Conservation (phyloP, 2,888 invertebrate genomes). For the Tetragnatha montana region DNA sequence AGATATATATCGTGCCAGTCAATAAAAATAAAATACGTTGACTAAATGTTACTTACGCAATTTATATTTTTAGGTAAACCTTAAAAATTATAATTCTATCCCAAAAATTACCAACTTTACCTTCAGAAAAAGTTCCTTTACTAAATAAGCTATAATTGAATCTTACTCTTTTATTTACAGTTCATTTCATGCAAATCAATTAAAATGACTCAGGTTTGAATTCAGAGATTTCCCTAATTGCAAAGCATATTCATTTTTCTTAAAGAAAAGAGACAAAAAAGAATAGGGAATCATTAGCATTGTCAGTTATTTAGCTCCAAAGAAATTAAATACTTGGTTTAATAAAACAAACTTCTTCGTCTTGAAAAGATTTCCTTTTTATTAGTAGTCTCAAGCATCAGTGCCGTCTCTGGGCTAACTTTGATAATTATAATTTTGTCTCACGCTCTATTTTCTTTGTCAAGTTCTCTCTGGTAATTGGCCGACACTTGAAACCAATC, state of each 20-base stretch:
- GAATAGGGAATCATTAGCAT: not conserved
- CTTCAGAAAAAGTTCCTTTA: too few relatives aligned
- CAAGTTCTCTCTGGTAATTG: slow-evolving; percentile 11
- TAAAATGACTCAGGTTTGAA: not conserved
- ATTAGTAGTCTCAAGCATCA: not conserved
- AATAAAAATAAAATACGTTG: too few relatives aligned
- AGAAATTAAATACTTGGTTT: not conserved
- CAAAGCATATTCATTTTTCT: not conserved
- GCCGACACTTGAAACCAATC: slow-evolving; percentile 39
- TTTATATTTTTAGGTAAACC: too few relatives aligned
- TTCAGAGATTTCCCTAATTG: not conserved
- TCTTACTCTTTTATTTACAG: too few relatives aligned
- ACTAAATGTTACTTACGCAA: too few relatives aligned
- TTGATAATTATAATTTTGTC: slow-evolving; percentile 6
- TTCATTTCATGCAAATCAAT: not conserved
- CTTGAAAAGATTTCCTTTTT: not conserved
- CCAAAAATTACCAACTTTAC: too few relatives aligned
- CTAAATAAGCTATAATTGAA: too few relatives aligned
- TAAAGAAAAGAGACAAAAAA: not conserved
- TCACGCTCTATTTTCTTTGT: slow-evolving; percentile 9
- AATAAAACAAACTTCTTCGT: not conserved
- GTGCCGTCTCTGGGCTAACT: not conserved
- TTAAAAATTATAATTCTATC: too few relatives aligned
- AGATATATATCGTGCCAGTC: too few relatives aligned
- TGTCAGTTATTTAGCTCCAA: not conserved